Evolutionary conservation across 2,888 invertebrate genomes (phyloP), one percentile per base, ranked within the genome.

Genomic region (Linyphia triangularis): DNA sequence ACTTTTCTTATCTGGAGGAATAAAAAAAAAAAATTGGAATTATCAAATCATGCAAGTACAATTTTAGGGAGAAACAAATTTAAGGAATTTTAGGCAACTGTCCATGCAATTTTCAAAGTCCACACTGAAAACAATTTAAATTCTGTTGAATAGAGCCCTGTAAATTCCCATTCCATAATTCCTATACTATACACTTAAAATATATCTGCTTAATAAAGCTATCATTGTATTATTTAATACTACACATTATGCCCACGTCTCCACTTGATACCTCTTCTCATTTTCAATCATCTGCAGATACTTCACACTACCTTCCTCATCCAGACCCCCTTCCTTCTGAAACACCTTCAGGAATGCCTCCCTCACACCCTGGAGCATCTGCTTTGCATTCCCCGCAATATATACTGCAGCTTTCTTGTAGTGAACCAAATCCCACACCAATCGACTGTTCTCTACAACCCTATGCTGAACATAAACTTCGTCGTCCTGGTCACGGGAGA

Each of bases 371-470:
- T 96, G 95, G 0, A 99, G 99, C 99, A 99, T 99, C 91, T 96
- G 96, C 92, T 98, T 99, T 0, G 98, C 95, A 93, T 96, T 98
- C 5, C 99, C 99, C 0, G 99, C 97, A 72, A 99, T 94, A 92
- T 95, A 97, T 91, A 99, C 95, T 93, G 92, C 92, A 96, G 94
- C 96, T 59, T 94, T 93, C n/a, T 94, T 93, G 1, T 94, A 81
- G 24, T 92, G 91, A 3, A 98, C 93, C 0, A 96, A 93, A 0
- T 94, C 92, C 95, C 95, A 96, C 19, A 98, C 91, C 0, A 94
- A 90, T 0, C 93, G 90, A 9, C 93, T 93, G 91, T 96, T 93
- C 91, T 96, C 94, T 43, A 73, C n/a, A 16, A 94, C 91, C 51
- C 90, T 90, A 90, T 99, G 96, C 92, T 98, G 98, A 1, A 99